Evolutionary conservation across 2,113 vertebrate genomes (phyloP).

Genomic region (Pristiophorus japonicus): DNA sequence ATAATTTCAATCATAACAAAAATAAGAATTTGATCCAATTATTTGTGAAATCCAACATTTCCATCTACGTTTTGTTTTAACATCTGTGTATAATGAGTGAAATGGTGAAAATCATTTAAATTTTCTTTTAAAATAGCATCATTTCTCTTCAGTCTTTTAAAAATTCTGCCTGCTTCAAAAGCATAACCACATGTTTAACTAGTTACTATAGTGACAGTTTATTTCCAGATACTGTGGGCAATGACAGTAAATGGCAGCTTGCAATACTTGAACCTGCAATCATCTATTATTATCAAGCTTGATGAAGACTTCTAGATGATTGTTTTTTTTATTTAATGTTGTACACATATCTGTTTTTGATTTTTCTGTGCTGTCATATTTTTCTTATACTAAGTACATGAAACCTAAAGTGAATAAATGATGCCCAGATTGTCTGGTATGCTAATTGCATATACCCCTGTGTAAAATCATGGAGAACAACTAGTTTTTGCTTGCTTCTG

Average conservation of each 20-base stretch:
- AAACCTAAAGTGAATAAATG: neutral
- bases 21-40: neutral
- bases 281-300: slow-evolving; percentile 33
- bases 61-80: neutral
- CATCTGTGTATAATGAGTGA: neutral
- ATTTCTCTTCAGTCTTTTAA: neutral
- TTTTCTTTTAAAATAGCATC: neutral
- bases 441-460: neutral
- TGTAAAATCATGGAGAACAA: neutral
- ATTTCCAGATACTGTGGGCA: slow-evolving; percentile 19
- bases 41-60: neutral
- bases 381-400: neutral
- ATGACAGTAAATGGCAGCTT: slow-evolving; percentile 23
- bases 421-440: neutral
- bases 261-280: slow-evolving; percentile 6
- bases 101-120: slow-evolving; percentile 8
- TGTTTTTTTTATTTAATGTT: slow-evolving; percentile 22
- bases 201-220: slow-evolving; percentile 35
- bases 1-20: slow-evolving; percentile 8
- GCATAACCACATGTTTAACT: neutral
- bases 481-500: neutral
- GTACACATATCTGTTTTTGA: neutral
- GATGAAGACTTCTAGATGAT: neutral
- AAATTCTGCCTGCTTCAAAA: slow-evolving; percentile 17
- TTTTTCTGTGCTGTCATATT: neutral